phyloP scores from a whole-genome alignment of 2,113 vertebrate genomes.

The Seriola aureovittata region DNA sequence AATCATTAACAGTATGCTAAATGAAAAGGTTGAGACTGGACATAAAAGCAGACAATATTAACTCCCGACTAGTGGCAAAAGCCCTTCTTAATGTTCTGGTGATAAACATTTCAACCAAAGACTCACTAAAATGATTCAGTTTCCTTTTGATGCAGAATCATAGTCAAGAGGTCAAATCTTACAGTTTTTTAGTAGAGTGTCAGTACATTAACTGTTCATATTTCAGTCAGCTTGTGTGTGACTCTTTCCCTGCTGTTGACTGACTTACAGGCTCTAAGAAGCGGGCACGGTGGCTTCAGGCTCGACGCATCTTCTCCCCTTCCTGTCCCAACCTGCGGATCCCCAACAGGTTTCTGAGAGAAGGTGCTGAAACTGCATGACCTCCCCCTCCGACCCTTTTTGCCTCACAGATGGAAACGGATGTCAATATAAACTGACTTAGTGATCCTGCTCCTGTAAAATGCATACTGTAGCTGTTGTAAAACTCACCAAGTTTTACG shows the following conservation, averaged over 20 bases:
- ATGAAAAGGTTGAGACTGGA: neutral
- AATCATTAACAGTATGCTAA: neutral
- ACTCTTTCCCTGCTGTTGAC: neutral
- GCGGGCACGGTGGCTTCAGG: constrained; percentile 86
- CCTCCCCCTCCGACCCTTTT: neutral
- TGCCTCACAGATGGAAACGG: neutral
- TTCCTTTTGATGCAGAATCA: too few species aligned
- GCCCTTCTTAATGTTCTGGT: neutral
- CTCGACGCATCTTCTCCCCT: constrained; percentile 87
- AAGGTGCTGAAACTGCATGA: constrained; percentile 74
- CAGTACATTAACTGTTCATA: neutral
- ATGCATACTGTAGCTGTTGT: neutral
- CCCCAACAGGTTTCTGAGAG: constrained; percentile 89
- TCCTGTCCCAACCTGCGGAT: constrained; percentile 88
- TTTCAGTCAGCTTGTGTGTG: neutral
- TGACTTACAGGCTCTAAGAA: constrained; percentile 84
- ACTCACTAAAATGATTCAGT: too few species aligned
- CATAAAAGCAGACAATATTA: neutral
- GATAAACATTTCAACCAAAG: too few species aligned
- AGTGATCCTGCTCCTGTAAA: neutral
- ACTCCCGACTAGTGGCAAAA: too few species aligned
- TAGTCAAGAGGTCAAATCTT: too few species aligned
- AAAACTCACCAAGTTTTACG: neutral
- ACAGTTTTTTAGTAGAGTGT: too few species aligned
- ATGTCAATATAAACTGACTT: neutral